These are phyloP conservation scores for Calameuta pallipes DNA, from an alignment of 2,888 invertebrate genomes.

Conservation along the genomic window DNA sequence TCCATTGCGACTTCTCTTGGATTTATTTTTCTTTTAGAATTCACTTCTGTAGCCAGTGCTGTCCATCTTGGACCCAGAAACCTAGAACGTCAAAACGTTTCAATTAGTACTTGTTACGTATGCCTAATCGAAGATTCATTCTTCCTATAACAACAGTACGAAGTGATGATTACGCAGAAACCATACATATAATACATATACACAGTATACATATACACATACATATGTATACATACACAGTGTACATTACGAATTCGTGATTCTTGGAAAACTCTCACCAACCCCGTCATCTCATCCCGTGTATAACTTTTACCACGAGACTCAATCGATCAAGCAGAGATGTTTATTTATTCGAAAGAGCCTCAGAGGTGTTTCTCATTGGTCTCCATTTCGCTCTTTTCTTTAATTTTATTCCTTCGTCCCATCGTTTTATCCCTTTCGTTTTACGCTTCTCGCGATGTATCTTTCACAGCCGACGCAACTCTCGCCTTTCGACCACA, in stretches of 20 bases:
- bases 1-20: conserved; percentile 25
- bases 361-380: not conserved
- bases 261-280: not conserved
- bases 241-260: not conserved
- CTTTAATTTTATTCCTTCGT: not conserved
- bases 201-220: too few relatives aligned
- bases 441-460: not conserved
- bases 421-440: not conserved
- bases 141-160: not conserved
- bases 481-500: not conserved
- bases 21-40: not conserved
- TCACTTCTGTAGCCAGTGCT: conserved; percentile 34
- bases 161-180: not conserved
- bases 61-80: conserved; percentile 30
- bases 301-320: not conserved
- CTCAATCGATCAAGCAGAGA: not conserved
- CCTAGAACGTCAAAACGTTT: conserved; percentile 28
- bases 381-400: not conserved
- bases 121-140: not conserved
- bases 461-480: not conserved
- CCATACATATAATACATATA: not conserved
- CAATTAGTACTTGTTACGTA: not conserved
- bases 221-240: too few relatives aligned
- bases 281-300: not conserved
- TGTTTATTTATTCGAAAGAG: not conserved